Base-by-base conservation (phyloP, 2,113 vertebrate genomes). In the Trematomus loennbergii region DNA sequence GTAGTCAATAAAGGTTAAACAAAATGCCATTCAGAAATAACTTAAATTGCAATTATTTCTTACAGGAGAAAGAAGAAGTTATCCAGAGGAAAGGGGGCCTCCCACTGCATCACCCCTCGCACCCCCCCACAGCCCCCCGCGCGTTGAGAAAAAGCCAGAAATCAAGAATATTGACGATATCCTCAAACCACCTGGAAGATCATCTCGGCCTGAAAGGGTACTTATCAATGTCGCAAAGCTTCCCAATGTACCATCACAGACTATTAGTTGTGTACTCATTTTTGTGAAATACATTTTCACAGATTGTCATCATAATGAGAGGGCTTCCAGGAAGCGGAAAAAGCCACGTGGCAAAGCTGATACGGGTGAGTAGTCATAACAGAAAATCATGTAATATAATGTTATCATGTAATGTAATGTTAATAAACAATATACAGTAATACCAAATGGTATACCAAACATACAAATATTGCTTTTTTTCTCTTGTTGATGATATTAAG, bases 231-330 rank as follows among this genome's bases (percentile, higher is more conserved):
- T 20, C 50, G 18, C 13, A 11, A 2, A 62, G 0, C 65, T 55
- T 54, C 11, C 52, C 17, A 0, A 25, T 75, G 4, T 73, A 20
- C 15, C 45, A 11, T 54, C 7, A 15, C 36, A 6, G 29, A 29
- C 18, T 66, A 4, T 55, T 36, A 18, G 2, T 57, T 59, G 25
- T 64, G 13, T 29, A 7, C 50, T 78, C 3, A 82, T 43, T 29
- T 7, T 36, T 62, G 8, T 11, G 36, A 40, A 12, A 12, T 54
- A 5, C 94, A 58, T 92, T 16, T 50, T 93, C 92, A 93, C 93
- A 99, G 98, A 99, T 99, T 91, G 98, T 99, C 68, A 96, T 99
- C 78, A 99, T 99, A 75, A 99, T 99, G 98, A 96, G 98, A 94
- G 98, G 98, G 6, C 94, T 99, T 76, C 98, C 98, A 68, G 98